Conservation (phyloP, 2,113 vertebrate species). For the Caranx melampygus region DNA sequence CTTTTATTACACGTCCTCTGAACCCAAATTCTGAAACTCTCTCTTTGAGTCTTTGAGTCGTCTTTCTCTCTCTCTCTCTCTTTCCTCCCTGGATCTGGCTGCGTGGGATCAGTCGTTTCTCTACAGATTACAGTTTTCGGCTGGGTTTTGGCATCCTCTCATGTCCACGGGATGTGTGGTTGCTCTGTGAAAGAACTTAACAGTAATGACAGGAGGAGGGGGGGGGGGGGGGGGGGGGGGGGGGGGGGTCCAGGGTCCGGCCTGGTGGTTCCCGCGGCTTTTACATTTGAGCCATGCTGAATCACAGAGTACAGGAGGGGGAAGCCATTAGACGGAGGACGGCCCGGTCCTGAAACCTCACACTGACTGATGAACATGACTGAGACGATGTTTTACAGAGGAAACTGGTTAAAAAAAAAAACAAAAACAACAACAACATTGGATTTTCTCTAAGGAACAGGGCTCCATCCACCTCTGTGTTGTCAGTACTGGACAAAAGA, state of each 20-base stretch:
- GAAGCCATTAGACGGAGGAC: conserved; percentile 16
- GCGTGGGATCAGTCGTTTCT: conserved; percentile 52
- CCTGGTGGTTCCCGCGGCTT: conserved; percentile 21
- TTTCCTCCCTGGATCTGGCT: conserved; percentile 45
- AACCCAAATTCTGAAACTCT: conserved; percentile 31
- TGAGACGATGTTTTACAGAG: conserved; percentile 7
- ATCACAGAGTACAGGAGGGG: conserved; percentile 8
- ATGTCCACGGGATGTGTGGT: conserved; percentile 11
- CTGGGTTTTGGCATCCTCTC: conserved; percentile 34
- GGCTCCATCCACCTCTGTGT: conserved; percentile 48
- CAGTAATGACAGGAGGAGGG: conserved; percentile 21
- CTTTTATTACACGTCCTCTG: conserved; percentile 47
- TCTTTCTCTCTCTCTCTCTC: conserved; percentile 32
- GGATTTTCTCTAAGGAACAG: conserved; percentile 11
- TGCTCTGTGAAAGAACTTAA: conserved; percentile 32
- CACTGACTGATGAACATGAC: conserved; percentile 32
- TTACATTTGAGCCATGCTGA: conserved; percentile 39
- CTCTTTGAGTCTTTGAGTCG: conserved; percentile 46
- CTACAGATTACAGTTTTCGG: conserved; percentile 39
- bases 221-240: too few species aligned
- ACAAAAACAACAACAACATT: conserved; percentile 18
- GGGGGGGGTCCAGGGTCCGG: conserved; percentile 37
- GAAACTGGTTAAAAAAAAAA: conserved; percentile 30
- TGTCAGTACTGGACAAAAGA: conserved; percentile 32
- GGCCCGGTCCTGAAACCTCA: not conserved